A percentile compares a stretch with the other conserved stretches of the same genome.
Conservation (phyloP, 35 echinoderm and acorn worm genomes). For the Diadema setosum region DNA sequence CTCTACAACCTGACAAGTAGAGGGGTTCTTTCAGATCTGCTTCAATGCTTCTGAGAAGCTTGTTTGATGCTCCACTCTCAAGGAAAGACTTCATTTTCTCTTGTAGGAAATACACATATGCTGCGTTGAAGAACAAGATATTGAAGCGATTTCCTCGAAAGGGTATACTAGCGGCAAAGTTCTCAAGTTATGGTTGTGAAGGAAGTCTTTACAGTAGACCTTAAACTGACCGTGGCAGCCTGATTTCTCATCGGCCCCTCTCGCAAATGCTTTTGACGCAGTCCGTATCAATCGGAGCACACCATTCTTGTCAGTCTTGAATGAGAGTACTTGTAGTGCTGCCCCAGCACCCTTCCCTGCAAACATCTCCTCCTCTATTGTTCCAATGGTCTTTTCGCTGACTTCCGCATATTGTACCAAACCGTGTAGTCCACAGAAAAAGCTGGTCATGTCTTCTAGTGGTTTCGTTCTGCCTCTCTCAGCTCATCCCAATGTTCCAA, state of each 20-base stretch:
- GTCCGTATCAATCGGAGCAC: neutral
- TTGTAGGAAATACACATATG: constrained; percentile 14
- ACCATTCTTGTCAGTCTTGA: neutral
- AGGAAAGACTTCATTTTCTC: constrained; percentile 23
- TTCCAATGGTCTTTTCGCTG: neutral
- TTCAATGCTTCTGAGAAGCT: neutral
- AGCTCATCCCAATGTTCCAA: neutral
- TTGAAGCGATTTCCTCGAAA: constrained; percentile 46
- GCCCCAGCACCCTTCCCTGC: constrained; percentile 14
- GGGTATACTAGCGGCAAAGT: neutral
- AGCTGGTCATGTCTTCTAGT: neutral
- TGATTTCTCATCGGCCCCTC: constrained; percentile 27
- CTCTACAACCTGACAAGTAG: neutral
- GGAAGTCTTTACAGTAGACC: neutral
- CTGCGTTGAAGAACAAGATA: constrained; percentile 33
- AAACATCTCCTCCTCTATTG: neutral
- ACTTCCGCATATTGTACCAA: constrained; percentile 14
- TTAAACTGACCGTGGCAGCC: constrained; percentile 27
- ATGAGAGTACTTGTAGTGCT: neutral
- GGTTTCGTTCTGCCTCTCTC: neutral
- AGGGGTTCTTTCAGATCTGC: neutral
- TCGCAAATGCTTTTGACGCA: constrained; percentile 12
- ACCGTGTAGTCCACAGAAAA: constrained; percentile 8
- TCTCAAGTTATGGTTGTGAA: neutral
- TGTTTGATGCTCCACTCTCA: neutral